Evolutionary conservation across 2,888 invertebrate genomes (phyloP).

Genomic region (Eristalinus sepulchralis): DNA sequence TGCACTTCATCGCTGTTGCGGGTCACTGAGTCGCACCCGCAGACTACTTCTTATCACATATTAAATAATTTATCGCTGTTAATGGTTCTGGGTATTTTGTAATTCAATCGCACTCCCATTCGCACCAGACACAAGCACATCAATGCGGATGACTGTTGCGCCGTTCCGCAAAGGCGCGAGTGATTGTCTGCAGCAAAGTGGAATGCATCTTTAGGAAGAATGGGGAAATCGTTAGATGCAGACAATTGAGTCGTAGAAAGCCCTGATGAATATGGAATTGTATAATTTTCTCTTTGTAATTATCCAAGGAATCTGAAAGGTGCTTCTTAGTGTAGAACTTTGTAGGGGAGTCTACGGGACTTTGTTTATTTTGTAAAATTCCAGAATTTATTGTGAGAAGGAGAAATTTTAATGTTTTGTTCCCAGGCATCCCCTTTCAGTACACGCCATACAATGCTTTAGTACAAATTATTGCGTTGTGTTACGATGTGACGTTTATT

Average conservation of each 20-base stretch:
- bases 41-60: not conserved
- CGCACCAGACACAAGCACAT: not conserved
- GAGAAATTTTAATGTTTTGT: too few species aligned
- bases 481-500: too few species aligned
- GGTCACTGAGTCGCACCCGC: not conserved
- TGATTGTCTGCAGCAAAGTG: not conserved
- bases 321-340: not conserved
- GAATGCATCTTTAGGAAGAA: not conserved
- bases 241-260: conserved; percentile 10
- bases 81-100: not conserved
- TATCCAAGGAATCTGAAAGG: not conserved
- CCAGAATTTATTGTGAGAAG: not conserved
- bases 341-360: not conserved
- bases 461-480: too few species aligned
- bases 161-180: not conserved
- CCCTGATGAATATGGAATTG: not conserved
- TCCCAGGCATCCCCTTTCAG: too few species aligned
- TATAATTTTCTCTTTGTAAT: conserved; percentile 6
- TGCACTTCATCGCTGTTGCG: not conserved
- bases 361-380: not conserved
- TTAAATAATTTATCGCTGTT: not conserved
- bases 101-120: not conserved
- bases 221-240: not conserved
- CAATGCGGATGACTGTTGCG: not conserved
- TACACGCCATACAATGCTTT: too few species aligned